These are phyloP conservation scores for Engraulis encrasicolus DNA, from an alignment of 2,113 vertebrate genomes.

Conservation along the genomic window DNA sequence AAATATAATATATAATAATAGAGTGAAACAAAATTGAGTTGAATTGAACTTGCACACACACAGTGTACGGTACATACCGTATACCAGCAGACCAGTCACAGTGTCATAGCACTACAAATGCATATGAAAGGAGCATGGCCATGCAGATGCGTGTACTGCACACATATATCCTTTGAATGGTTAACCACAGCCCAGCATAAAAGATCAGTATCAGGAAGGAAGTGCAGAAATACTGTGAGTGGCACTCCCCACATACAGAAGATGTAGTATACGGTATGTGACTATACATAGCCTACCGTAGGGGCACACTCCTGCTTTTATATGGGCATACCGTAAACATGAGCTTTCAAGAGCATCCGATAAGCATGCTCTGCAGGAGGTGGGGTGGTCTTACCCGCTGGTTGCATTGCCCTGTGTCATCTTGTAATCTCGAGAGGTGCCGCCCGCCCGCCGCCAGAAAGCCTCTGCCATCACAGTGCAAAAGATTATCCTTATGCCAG, in stretches of 20 bases:
- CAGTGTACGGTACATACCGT: no score
- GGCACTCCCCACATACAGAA: not conserved
- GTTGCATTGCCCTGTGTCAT: not conserved
- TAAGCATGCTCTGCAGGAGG: not conserved
- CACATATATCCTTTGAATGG: no score
- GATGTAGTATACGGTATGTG: no score
- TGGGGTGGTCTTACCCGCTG: not conserved
- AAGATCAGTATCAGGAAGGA: not conserved
- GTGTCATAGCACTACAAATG: no score
- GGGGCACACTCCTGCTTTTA: not conserved
- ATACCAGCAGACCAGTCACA: no score
- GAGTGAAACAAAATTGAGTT: no score
- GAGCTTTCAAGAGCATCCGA: not conserved
- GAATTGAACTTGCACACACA: no score
- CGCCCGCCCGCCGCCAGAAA: not conserved
- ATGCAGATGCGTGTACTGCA: no score
- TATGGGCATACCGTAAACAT: not conserved
- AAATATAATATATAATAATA: no score
- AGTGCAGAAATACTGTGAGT: not conserved
- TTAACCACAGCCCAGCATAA: no score
- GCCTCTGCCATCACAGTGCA: not conserved
- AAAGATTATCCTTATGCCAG: not conserved
- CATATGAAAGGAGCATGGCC: no score
- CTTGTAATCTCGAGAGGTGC: not conserved
- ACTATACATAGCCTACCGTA: not conserved